Evolutionary conservation across 1,140 invertebrate genomes (phyloP), one percentile per base, ranked within the genome.

Genomic region (Limonius californicus): DNA sequence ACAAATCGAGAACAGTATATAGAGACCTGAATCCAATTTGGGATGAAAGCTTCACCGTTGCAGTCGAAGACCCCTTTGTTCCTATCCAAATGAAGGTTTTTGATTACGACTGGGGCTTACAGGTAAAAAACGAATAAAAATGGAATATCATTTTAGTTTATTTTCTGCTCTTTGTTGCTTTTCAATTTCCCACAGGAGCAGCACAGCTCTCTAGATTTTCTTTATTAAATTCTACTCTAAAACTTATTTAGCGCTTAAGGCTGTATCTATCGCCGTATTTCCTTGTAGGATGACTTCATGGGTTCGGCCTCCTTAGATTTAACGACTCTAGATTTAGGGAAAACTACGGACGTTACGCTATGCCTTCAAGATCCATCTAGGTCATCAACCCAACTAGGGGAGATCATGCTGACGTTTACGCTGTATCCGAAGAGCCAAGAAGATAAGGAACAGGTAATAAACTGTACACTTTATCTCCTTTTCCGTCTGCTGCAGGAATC

Each of bases 41-140:
- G 96, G 89, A 98, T 76, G 97, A 99, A 79, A 91, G 88, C 68
- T 97, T 99, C 78, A 93, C 91, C 18, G 83, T 98, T 59, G 91
- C 94, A 35, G 88, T 98, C 66, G 96, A 95, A 79, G 95, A 98
- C 82, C 92, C 94, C 1, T 94, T 94, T 72, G 85, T 89, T 72
- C 88, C 91, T 6, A 82, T 98, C 32, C 84, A 89, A 60, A 84
- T 98, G 58, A 95, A 96, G 85, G 92, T 98, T 14, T 99, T 94
- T 77, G 97, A 99, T 81, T 97, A 97, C 77, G 97, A 99, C 75
- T 96, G 95, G 88, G 96, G 95, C 21, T 84, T 97, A 50, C 89
- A 77, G 68, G 76, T 77, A 67, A 39, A 27, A 27, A 8, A 45
- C 57, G 19, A 18, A 53, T 45, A n/a, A 18, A 45, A 18, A 18